Evolutionary conservation across 2,888 invertebrate genomes (phyloP).

Genomic region (Palloptera scutellata): DNA sequence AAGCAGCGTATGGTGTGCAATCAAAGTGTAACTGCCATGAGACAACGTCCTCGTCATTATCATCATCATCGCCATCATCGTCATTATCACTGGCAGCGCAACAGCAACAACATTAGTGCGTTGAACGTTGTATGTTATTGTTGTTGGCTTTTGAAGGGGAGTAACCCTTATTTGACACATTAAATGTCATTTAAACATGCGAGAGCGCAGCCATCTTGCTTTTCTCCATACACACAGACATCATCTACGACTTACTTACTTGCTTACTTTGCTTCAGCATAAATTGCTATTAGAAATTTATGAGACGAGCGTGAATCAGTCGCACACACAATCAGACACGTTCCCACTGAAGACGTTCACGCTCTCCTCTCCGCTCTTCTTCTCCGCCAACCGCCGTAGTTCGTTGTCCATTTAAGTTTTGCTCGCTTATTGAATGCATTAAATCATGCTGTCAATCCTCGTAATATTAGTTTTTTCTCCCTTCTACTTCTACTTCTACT

Average conservation of each 20-base stretch:
- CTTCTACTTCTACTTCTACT: no score
- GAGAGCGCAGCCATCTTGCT: conserved; percentile 56
- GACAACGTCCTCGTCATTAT: conserved; percentile 1
- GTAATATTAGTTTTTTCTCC: no score
- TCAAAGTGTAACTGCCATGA: conserved; percentile 24
- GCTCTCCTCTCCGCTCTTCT: conserved; percentile 14
- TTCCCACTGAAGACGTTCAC: conserved; percentile 27
- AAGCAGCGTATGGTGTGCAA: conserved; percentile 13
- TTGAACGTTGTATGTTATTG: conserved; percentile 9
- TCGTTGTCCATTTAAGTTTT: conserved; percentile 13
- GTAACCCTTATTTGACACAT: conserved; percentile 58
- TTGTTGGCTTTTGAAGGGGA: conserved; percentile 18
- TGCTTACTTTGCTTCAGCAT: no score
- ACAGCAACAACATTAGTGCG: conserved; percentile 9
- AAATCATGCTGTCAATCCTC: conserved; percentile 61
- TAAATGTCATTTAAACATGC: conserved; percentile 59
- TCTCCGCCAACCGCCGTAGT: conserved; percentile 24
- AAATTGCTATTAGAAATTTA: conserved; percentile 27
- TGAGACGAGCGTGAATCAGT: conserved; percentile 17
- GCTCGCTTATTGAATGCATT: conserved; percentile 60
- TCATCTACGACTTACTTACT: conserved; percentile 9
- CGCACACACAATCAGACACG: conserved; percentile 35
- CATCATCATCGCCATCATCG: conserved; percentile 4
- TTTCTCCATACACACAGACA: background rate
- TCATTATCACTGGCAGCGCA: conserved; percentile 12